A percentile compares a stretch with the other conserved stretches of the same genome.
Evolutionary conservation across 2,888 invertebrate genomes (phyloP).

Genomic region (Exocentrus adspersus): DNA sequence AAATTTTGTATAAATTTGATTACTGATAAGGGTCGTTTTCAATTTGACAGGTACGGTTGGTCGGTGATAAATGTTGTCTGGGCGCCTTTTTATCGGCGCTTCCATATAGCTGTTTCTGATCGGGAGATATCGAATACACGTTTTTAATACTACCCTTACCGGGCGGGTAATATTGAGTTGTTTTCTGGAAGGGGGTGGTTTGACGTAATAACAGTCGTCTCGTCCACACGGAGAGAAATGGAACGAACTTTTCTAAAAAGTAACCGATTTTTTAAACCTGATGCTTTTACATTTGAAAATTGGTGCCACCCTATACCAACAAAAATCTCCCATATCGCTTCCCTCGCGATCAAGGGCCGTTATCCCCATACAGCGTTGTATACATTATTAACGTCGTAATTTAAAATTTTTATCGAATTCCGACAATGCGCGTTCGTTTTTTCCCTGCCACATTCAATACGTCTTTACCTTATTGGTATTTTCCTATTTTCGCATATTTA

Average conservation of each 20-base stretch:
- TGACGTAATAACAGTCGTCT: conserved; percentile 21
- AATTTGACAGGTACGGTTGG: conserved; percentile 55
- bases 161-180: conserved; percentile 23
- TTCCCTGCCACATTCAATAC: conserved; percentile 46
- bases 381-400: conserved; percentile 50
- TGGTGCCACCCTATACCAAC: neutral
- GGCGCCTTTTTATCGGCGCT: conserved; percentile 44
- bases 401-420: conserved; percentile 50
- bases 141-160: conserved; percentile 41
- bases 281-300: no score
- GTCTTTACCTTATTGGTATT: conserved; percentile 55
- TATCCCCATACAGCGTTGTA: conserved; percentile 31
- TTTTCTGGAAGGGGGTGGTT: conserved; percentile 11
- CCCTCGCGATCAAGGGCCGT: neutral
- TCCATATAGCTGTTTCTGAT: conserved; percentile 43
- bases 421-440: conserved; percentile 43
- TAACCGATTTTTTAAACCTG: no score
- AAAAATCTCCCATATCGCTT: neutral
- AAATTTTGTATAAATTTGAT: conserved; percentile 63
- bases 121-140: conserved; percentile 44
- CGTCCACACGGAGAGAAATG: no score
- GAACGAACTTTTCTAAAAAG: no score
- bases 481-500: conserved; percentile 56
- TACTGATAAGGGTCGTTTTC: conserved; percentile 55
- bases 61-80: conserved; percentile 47